These are phyloP conservation scores for Colletes collaris DNA, from an alignment of 2,888 invertebrate genomes.

Conservation along the genomic window DNA sequence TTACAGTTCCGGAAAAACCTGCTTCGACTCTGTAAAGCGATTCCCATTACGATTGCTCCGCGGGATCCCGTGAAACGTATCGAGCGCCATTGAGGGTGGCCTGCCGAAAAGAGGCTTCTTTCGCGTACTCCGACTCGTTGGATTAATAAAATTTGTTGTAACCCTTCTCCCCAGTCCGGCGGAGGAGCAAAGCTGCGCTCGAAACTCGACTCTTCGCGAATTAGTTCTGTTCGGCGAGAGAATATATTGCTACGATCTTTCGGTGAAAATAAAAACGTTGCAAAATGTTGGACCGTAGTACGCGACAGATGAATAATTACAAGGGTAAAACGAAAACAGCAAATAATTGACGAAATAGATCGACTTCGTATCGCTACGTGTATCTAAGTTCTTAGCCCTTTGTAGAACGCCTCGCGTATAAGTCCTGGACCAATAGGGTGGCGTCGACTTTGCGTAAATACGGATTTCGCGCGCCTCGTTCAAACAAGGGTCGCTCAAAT, in stretches of 20 bases:
- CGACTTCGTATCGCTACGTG: slow-evolving; percentile 68
- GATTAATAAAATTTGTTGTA: slow-evolving; percentile 42
- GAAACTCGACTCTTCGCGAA: too few relatives aligned
- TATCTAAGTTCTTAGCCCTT: slow-evolving; percentile 78
- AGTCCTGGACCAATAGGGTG: slow-evolving; percentile 75
- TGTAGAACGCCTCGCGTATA: slow-evolving; percentile 68
- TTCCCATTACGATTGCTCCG: slow-evolving; percentile 76
- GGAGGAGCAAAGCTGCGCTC: background rate
- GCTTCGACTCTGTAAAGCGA: slow-evolving; percentile 73
- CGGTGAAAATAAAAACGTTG: too few relatives aligned
- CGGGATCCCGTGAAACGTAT: slow-evolving; percentile 64
- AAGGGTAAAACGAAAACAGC: slow-evolving; percentile 28
- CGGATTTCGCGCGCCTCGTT: slow-evolving; percentile 81
- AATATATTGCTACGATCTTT: too few relatives aligned
- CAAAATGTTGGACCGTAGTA: too few relatives aligned
- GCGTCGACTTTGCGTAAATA: slow-evolving; percentile 80
- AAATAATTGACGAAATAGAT: slow-evolving; percentile 60
- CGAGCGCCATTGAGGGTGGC: slow-evolving; percentile 44
- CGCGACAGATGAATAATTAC: too few relatives aligned
- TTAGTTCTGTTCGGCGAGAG: too few relatives aligned
- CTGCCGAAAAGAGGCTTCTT: background rate
- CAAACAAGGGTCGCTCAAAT: slow-evolving; percentile 81
- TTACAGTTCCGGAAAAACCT: slow-evolving; percentile 75
- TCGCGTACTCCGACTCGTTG: slow-evolving; percentile 11
- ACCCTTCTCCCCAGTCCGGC: too few relatives aligned